Percentiles rank a stretch among this genome's conserved stretches.
phyloP scores from a whole-genome alignment of 2,888 invertebrate genomes.

The Argynnis bischoffii region DNA sequence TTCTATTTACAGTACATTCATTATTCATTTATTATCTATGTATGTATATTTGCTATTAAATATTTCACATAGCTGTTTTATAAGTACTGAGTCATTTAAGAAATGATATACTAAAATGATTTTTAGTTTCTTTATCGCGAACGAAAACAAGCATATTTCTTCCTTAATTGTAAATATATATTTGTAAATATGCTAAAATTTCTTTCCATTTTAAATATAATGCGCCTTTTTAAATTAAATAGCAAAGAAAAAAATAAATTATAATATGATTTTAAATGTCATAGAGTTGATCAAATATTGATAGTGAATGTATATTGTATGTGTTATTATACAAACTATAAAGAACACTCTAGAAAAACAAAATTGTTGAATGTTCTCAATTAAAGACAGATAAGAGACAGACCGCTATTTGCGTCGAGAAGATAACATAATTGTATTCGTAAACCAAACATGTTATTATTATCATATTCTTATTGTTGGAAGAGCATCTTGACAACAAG shows the following conservation, averaged over 20 bases:
- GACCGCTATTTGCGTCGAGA: not conserved
- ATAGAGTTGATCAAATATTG: too few species aligned
- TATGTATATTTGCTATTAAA: too few species aligned
- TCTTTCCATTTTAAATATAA: conserved; percentile 2
- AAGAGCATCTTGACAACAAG: conserved; percentile 10
- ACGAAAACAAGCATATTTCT: not conserved
- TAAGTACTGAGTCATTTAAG: too few species aligned
- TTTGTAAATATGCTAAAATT: conserved; percentile 15
- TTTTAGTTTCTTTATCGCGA: not conserved
- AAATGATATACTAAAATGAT: not conserved
- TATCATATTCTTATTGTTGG: conserved; percentile 4
- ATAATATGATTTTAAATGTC: not conserved
- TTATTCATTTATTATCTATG: too few species aligned
- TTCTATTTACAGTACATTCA: too few species aligned
- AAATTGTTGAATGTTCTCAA: too few species aligned
- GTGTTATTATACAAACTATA: too few species aligned
- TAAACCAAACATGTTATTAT: too few species aligned
- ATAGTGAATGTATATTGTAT: too few species aligned
- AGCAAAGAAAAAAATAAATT: not conserved
- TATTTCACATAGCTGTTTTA: too few species aligned
- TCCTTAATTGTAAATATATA: conserved; percentile 15
- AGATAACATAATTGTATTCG: not conserved
- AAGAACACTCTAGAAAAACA: too few species aligned
- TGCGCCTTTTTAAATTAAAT: not conserved
- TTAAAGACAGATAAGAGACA: not conserved